Evolutionary conservation across 2,113 vertebrate species (phyloP), one percentile per base, ranked within the genome.

Genomic region (Aegypius monachus): DNA sequence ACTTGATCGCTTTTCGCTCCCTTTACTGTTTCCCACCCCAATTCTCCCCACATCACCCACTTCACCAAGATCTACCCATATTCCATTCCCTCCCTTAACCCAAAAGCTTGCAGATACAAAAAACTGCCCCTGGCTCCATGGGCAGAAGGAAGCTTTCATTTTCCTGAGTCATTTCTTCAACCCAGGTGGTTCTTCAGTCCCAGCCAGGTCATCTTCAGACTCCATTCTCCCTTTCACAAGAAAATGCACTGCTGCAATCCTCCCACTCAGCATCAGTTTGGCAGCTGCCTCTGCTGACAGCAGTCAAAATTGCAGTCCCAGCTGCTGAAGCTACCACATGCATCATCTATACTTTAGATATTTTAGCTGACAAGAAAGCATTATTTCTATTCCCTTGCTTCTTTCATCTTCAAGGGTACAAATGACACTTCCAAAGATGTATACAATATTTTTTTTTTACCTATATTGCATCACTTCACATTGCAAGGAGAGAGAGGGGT

Each of bases 261-360:
- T 75, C 66, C 47, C 66, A 50, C 66, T 58, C 47, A 42, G 74
- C 29, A 63, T 16, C 29, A 83, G 48, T 0, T 32, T 31, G 38
- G 78, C 67, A 91, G 83, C 75, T 88, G 89, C 83, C 71, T 77
- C 86, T 91, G 58, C 77, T 78, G 67, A 86, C 22, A 77, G 40
- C 61, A 94, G 84, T 40, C 40, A 58, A 70, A 93, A 61, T 1
- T 56, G 23, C 80, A 89, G 53, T 6, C 63, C 50, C 53, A 42
- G 75, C 80, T 81, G 67, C 58, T 52, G 48, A 91, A 67, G 18
- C 31, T 61, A 61, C 34, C 9, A 40, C 13, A 31, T 16, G 6
- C 1, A 0, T 55, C 15, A 72, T 31, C 34, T 78, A 3, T 6
- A 31, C 23, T 36, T 47, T 0, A 65, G 21, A 13, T 36, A 56